Conservation (phyloP, 2,113 vertebrate species). For the Ictalurus furcatus region DNA sequence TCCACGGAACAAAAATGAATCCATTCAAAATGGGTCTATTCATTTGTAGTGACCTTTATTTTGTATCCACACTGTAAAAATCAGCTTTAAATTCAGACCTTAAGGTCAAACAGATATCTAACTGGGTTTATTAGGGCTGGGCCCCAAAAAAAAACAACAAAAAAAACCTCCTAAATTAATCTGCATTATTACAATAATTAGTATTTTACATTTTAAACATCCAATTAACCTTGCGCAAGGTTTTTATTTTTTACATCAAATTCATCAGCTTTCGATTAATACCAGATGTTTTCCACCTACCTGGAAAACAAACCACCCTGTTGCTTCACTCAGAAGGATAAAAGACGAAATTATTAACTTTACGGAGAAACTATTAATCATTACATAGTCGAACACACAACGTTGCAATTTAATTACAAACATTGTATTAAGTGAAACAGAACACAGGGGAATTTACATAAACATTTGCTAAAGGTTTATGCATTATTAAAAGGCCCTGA, state of each 20-base stretch:
- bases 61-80: conserved; percentile 15
- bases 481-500: conserved; percentile 67
- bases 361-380: conserved; percentile 75
- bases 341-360: conserved; percentile 64
- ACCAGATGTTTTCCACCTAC: conserved; percentile 51
- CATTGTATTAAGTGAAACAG: conserved; percentile 72
- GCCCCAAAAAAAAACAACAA: neutral
- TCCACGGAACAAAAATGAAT: conserved; percentile 27
- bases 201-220: conserved; percentile 48
- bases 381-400: conserved; percentile 76
- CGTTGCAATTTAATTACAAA: conserved; percentile 76
- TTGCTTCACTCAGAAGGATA: conserved; percentile 44
- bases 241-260: conserved; percentile 32
- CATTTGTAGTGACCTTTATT: conserved; percentile 33
- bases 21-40: conserved; percentile 27
- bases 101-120: conserved; percentile 33
- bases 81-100: conserved; percentile 19
- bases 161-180: conserved; percentile 32
- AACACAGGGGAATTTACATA: conserved; percentile 70
- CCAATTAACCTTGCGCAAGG: conserved; percentile 52
- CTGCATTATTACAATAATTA: conserved; percentile 43
- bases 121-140: neutral
- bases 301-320: conserved; percentile 43
- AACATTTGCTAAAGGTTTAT: conserved; percentile 58
- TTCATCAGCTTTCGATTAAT: conserved; percentile 53